Conservation (phyloP, 2,797 vertebrate genomes). For the Lepidocolaptes lacrymiger region DNA sequence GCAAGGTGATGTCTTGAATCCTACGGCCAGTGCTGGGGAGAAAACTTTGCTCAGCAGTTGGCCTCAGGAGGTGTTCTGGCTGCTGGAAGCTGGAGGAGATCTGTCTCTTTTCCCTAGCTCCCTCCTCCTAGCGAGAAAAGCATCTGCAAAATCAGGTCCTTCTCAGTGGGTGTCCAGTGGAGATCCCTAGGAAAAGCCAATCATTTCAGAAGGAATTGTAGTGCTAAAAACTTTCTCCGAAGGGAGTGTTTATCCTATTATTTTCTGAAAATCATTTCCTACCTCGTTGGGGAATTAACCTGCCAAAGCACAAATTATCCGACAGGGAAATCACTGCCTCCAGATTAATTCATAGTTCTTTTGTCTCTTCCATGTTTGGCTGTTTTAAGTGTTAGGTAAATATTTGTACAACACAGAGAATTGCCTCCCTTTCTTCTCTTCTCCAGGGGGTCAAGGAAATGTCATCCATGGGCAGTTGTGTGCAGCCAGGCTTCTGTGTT, state of each 20-base stretch:
- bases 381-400: constrained; percentile 28
- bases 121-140: background rate
- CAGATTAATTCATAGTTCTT: background rate
- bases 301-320: constrained; percentile 1
- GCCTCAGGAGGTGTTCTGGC: fast-evolving
- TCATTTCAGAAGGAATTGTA: background rate
- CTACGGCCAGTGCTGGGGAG: background rate
- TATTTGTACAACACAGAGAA: constrained; percentile 40
- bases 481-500: background rate
- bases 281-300: background rate
- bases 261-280: constrained; percentile 13
- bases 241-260: background rate
- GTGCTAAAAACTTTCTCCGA: background rate
- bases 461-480: background rate
- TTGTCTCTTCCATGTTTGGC: background rate
- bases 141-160: background rate
- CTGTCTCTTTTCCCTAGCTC: background rate
- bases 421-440: constrained; percentile 30
- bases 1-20: background rate
- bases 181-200: background rate
- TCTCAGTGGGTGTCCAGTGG: background rate
- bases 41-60: background rate
- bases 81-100: background rate
- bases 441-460: constrained; percentile 9
- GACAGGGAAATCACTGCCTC: constrained; percentile 10